A percentile compares a stretch with the other conserved stretches of the same genome.
These are phyloP conservation scores for Brachylomia viminalis DNA, from an alignment of 2,888 invertebrate genomes.

Conservation along the genomic window DNA sequence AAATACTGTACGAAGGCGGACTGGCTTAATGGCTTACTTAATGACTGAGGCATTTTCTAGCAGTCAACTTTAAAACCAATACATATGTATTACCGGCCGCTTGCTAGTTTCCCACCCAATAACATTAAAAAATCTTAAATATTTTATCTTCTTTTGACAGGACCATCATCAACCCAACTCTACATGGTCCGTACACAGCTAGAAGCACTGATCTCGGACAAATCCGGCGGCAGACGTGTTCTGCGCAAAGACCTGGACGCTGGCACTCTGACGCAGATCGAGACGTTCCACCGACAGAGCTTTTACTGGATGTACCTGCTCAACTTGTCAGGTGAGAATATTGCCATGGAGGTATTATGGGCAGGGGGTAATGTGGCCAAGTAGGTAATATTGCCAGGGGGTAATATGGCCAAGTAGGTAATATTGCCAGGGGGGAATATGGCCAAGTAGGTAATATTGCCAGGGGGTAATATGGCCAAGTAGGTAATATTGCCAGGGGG, in stretches of 20 bases:
- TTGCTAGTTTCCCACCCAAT: too few species aligned
- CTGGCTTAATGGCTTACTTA: too few species aligned
- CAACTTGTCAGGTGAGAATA: conserved; percentile 92
- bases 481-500: not conserved
- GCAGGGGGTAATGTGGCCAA: not conserved
- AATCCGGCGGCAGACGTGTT: conserved; percentile 98
- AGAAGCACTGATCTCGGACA: conserved; percentile 99
- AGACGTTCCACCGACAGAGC: conserved; percentile 98
- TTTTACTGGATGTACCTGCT: conserved; percentile 99
- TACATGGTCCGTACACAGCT: conserved; percentile 99
- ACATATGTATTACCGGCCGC: too few species aligned
- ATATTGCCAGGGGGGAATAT: not conserved
- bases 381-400: too few species aligned
- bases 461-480: too few species aligned
- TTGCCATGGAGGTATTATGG: not conserved
- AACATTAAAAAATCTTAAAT: not conserved
- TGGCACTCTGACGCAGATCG: conserved; percentile 97
- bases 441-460: not conserved
- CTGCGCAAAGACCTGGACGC: conserved; percentile 99
- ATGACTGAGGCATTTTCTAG: too few species aligned
- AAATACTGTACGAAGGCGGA: too few species aligned
- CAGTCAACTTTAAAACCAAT: too few species aligned
- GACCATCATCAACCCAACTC: conserved; percentile 97
- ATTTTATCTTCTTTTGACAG: conserved; percentile 77
- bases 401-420: not conserved